Base-by-base conservation (phyloP, 2,888 invertebrate species). In the Dryobotodes eremita region DNA sequence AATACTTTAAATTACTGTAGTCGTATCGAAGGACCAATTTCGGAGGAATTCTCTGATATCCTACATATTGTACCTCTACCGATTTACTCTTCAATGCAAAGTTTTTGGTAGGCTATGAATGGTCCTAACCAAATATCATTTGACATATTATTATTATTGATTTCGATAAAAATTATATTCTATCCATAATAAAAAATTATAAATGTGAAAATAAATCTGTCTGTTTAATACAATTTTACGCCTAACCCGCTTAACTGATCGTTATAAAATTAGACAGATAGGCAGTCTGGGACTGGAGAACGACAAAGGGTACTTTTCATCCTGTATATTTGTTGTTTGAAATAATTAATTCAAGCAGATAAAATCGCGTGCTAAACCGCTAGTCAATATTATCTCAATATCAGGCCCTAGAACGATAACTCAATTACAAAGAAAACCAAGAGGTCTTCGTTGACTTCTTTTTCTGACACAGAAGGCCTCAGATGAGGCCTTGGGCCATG, bases 401-500 rank as follows among this genome's bases (percentile, higher is more conserved):
- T 13, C 48, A 36, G 6, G 20, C 15, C 5, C 17, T n/a, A 31
- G 1, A 71, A 46, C 13, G n/a, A 50, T 75, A 76, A 42, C n/a
- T 36, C 20, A 55, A 13, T 23, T 80, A 71, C 62, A 71, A 85
- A 81, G 59, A 53, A 48, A 53, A 46, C 17, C 17, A 23, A 73
- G 23, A 8, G 10, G n/a, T 65, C 55, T 73, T 11, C 11, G 23
- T 75, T 64, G 42, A 72, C 59, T 85, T 74, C 23, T 61, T 48
- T 50, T 31, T 31, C 42, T 42, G 64, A 15, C 71, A n/a, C 53
- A 73, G 53, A 69, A 79, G 71, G 66, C 71, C 66, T 79, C 85
- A 82, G 79, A 84, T 74, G 75, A 80, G 84, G 69, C 89, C 91
- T 92, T 89, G 87, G 78, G 70, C 55, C 70, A 77, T 89, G 80